Evolutionary conservation across 2,113 vertebrate genomes (phyloP), one percentile per base, ranked within the genome.

Genomic region (Scomber japonicus): DNA sequence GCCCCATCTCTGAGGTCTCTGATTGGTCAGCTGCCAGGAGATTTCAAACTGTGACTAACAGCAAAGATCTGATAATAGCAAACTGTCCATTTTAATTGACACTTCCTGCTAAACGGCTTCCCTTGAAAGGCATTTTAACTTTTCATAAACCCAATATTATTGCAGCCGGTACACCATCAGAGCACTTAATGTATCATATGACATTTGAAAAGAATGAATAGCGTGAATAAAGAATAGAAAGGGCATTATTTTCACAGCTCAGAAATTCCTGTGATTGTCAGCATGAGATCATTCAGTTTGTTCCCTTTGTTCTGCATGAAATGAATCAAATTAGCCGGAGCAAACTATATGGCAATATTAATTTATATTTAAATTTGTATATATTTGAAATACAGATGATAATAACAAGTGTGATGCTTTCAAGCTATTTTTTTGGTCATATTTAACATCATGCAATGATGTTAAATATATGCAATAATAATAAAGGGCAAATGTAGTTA

Each of bases 151-250:
- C 19, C 46, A 30, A 16, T 68, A 56, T 76, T 48, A 74, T 87
- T 40, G 59, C 12, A 21, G 46, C 48, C 4, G 6, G 71, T 66
- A 78, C 71, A 78, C 46, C 59, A 51, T 81, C 54, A 83, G 50
- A 76, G 45, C 71, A 84, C 71, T 84, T 75, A 91, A 61, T 62
- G 30, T 35, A 2, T 81, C 71, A 55, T 19, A n/a, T 57, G 67
- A 59, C 72, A 66, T 68, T 50, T 82, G 12, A 61, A 72, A 56
- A 78, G 63, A 75, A 68, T 61, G 51, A 74, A 49, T 46, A 15
- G 16, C 2, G 7, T 65, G 59, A 75, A 54, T 40, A 11, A 35
- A 60, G 73, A 62, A 72, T 48, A 19, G 46, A 59, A 59, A 56
- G 40, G 54, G 15, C 8, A 8, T 72, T 66, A 56, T 66, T 66